Evolutionary conservation across 2,888 invertebrate species (phyloP).

Genomic region (Caenorhabditis macrosperma): DNA sequence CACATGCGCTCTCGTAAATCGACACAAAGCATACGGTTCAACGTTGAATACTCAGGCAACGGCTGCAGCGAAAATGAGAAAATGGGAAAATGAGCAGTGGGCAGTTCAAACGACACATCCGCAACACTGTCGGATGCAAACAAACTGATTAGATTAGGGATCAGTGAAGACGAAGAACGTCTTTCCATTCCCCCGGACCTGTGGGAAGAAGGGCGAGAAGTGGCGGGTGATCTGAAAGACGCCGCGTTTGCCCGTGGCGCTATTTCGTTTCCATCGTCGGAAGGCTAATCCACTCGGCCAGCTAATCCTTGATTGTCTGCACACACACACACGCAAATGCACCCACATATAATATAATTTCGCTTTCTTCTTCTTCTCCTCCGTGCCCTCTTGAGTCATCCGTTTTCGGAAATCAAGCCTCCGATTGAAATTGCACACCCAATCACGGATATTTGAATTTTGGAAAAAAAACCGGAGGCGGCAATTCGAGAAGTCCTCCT

Average conservation of each 20-base stretch:
- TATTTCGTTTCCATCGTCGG: background rate
- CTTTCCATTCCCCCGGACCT: slow-evolving; percentile 16
- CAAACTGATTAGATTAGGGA: too few relatives aligned
- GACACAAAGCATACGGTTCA: too few relatives aligned
- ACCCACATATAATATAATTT: slow-evolving; percentile 36
- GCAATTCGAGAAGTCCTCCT: background rate
- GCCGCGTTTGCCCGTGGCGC: background rate
- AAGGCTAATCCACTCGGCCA: slow-evolving; percentile 26
- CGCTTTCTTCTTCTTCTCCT: slow-evolving; percentile 9
- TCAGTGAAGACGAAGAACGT: too few relatives aligned
- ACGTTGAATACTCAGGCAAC: too few relatives aligned
- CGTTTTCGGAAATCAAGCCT: background rate
- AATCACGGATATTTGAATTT: slow-evolving; percentile 26
- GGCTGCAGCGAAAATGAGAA: too few relatives aligned
- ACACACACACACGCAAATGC: slow-evolving; percentile 2
- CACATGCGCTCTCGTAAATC: too few relatives aligned
- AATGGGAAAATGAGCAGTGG: too few relatives aligned
- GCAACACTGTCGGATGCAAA: too few relatives aligned
- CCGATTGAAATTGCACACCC: slow-evolving; percentile 28
- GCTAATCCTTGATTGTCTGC: slow-evolving; percentile 49
- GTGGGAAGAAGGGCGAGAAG: slow-evolving; percentile 2
- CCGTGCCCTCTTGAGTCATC: slow-evolving; percentile 7
- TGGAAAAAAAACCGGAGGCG: background rate
- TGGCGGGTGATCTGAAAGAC: background rate
- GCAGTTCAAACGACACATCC: too few relatives aligned